These are phyloP conservation scores for Plecturocebus donacophilus DNA, from an alignment of 2,113 vertebrate species.

Conservation along the genomic window DNA sequence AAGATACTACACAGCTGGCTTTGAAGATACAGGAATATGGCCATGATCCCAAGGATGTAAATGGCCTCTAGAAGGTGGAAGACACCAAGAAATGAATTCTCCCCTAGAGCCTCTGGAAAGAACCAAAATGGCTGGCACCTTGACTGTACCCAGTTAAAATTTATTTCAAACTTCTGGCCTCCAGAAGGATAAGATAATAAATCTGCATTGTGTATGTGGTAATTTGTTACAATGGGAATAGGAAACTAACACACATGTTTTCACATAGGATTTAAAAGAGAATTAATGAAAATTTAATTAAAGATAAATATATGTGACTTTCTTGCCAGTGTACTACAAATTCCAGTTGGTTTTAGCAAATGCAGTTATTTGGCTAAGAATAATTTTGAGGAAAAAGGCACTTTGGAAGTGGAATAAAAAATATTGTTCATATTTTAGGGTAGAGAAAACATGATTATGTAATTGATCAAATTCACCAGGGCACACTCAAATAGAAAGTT, in stretches of 20 bases:
- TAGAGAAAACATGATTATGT: background rate
- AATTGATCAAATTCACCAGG: background rate
- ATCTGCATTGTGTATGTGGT: background rate
- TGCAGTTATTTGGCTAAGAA: background rate
- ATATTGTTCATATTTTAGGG: background rate
- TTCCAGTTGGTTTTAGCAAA: background rate
- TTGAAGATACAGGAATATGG: background rate
- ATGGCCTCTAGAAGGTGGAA: background rate
- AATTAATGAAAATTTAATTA: slow-evolving; percentile 1
- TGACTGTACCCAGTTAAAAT: background rate
- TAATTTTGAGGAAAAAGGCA: background rate
- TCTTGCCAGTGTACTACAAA: background rate
- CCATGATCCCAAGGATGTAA: background rate
- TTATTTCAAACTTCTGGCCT: background rate
- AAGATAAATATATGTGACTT: background rate
- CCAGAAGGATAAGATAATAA: background rate
- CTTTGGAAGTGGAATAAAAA: background rate
- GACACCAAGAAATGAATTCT: background rate
- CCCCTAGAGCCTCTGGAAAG: background rate
- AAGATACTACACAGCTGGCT: background rate
- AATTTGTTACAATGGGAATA: background rate
- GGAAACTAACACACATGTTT: background rate
- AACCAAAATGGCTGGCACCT: background rate
- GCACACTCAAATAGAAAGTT: background rate
- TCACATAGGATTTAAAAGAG: background rate